Evolutionary conservation across 2,113 vertebrate species (phyloP).

Genomic region (Delphinapterus leucas): DNA sequence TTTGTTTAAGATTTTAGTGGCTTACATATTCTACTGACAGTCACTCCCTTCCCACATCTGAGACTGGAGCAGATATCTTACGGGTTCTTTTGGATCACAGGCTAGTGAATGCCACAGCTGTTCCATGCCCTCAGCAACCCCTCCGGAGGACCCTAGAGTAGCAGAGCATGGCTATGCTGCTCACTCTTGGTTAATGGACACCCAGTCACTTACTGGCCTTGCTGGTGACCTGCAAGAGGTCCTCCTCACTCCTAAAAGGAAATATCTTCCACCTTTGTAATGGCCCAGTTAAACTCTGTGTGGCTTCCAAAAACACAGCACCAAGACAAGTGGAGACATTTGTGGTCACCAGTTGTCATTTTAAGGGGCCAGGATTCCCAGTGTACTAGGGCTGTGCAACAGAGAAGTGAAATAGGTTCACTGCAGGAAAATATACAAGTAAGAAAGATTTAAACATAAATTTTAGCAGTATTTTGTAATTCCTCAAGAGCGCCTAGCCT

Average conservation of each 20-base stretch:
- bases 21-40: background rate
- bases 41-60: background rate
- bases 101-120: background rate
- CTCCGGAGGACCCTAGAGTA: background rate
- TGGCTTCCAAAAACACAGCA: background rate
- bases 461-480: background rate
- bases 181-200: background rate
- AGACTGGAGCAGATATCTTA: background rate
- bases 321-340: background rate
- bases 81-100: background rate
- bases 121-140: background rate
- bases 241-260: background rate
- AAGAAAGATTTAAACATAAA: background rate
- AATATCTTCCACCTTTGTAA: background rate
- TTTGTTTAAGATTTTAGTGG: background rate
- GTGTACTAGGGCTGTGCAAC: background rate
- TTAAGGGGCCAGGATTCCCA: background rate
- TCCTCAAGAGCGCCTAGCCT: background rate
- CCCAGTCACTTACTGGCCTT: background rate
- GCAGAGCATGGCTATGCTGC: background rate
- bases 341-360: background rate
- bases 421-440: background rate
- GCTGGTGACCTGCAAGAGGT: background rate
- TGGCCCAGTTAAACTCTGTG: background rate
- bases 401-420: background rate